Percentiles rank a stretch among this genome's conserved stretches.
Evolutionary conservation across 30 jellyfish, hydroid and myxozoan genomes (phyloP).

Genomic region (Nemopilema nomurai): DNA sequence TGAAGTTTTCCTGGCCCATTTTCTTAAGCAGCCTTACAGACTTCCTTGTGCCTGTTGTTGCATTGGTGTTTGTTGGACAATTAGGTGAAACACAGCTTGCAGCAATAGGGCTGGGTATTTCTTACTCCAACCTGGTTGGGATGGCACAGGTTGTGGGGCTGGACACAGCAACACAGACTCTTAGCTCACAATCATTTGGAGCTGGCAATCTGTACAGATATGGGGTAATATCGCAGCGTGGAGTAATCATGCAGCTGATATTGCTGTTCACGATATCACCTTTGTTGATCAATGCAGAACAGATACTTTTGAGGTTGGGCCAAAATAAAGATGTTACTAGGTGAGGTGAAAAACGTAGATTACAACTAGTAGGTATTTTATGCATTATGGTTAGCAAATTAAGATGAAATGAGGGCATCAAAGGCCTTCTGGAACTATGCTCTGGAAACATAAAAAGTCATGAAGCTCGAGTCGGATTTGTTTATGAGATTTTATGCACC

Average conservation of each 20-base stretch:
- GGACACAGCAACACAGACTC: slow-evolving; percentile 65
- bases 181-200: slow-evolving; percentile 70
- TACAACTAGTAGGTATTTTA: no score
- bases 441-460: no score
- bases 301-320: slow-evolving; percentile 31
- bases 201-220: slow-evolving; percentile 53
- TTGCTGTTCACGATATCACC: slow-evolving; percentile 18
- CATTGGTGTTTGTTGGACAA: slow-evolving; percentile 66
- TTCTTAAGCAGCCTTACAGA: slow-evolving; percentile 42
- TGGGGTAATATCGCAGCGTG: slow-evolving; percentile 69
- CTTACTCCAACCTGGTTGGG: slow-evolving; percentile 64
- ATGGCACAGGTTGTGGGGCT: slow-evolving; percentile 40
- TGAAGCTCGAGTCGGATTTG: no score
- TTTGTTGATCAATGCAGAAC: slow-evolving; percentile 58
- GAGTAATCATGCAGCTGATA: slow-evolving; percentile 30
- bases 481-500: no score
- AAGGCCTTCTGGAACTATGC: no score
- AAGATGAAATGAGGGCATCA: no score
- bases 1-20: slow-evolving; percentile 55
- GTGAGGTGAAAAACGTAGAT: slow-evolving; percentile 10
- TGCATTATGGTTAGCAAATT: no score
- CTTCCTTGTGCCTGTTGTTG: slow-evolving; percentile 38
- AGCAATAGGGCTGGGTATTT: slow-evolving; percentile 68
- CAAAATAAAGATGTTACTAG: slow-evolving; percentile 56
- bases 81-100: slow-evolving; percentile 69